Conservation (phyloP, 1,140 invertebrate genomes). For the Platorchestia sp. region DNA sequence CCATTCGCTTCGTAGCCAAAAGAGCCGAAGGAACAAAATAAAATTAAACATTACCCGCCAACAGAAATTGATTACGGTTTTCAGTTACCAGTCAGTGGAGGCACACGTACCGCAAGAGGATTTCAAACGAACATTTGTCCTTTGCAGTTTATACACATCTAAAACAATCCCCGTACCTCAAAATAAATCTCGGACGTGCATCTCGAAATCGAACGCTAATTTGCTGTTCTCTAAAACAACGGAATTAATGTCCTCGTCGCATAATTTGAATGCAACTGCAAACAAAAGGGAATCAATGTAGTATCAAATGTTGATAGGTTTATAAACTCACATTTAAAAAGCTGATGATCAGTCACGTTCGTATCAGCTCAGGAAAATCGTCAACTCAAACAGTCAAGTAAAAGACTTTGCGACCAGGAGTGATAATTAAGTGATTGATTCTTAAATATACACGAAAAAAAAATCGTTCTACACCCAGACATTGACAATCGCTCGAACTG, state of each 20-base stretch:
- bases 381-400: neutral
- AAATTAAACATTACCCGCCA: no score
- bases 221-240: neutral
- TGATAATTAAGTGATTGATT: no score
- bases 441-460: neutral
- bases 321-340: neutral
- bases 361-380: neutral
- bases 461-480: neutral
- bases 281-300: neutral
- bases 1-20: no score
- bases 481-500: neutral
- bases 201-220: neutral
- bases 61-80: no score
- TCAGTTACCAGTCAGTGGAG: no score
- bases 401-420: no score
- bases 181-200: neutral
- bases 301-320: neutral
- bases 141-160: neutral
- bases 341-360: neutral
- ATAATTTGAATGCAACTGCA: neutral
- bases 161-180: no score
- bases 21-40: no score
- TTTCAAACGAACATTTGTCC: no score
- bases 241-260: neutral
- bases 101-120: no score